Percentiles rank a stretch among this genome's conserved stretches.
These are phyloP conservation scores for Atopsyche davidsoni DNA, from an alignment of 1,140 invertebrate genomes.

Conservation along the genomic window DNA sequence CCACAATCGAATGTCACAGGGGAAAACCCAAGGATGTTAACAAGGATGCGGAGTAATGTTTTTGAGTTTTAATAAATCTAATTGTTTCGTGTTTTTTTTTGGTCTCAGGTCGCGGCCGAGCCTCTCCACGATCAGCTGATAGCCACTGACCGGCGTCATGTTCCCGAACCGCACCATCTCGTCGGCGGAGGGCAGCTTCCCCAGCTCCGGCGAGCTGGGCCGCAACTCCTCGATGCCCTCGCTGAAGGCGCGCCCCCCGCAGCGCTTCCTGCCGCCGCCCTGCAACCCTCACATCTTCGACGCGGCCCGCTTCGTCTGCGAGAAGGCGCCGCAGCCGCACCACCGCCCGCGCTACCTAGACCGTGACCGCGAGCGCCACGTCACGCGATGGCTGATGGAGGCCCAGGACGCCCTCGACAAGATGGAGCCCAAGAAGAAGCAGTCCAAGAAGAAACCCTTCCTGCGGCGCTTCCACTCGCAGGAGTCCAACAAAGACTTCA, in stretches of 20 bases:
- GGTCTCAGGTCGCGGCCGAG: no score
- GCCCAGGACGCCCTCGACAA: conserved; percentile 44
- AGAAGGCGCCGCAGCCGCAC: conserved; percentile 27
- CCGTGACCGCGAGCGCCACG: conserved; percentile 42
- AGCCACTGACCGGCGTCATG: conserved; percentile 12
- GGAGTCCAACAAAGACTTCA: conserved; percentile 36
- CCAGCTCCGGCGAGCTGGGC: conserved; percentile 28
- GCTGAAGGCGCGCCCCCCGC: conserved; percentile 30
- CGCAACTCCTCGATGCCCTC: conserved; percentile 29
- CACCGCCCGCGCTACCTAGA: conserved; percentile 45
- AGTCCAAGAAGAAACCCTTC: conserved; percentile 39
- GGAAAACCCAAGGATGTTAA: no score
- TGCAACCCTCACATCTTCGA: conserved; percentile 48
- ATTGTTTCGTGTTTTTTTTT: no score
- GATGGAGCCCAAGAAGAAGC: conserved; percentile 42
- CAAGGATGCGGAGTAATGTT: no score
- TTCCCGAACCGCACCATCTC: conserved; percentile 29
- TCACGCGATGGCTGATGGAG: conserved; percentile 47
- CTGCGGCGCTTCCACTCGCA: conserved; percentile 34
- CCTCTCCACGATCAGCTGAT: no score
- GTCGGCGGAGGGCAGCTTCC: conserved; percentile 27
- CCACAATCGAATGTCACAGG: no score
- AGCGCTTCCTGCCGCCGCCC: conserved; percentile 36
- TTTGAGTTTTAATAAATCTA: neutral
- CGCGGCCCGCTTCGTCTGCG: conserved; percentile 45